A percentile compares a stretch with the other conserved stretches of the same genome.
These are phyloP conservation scores for human DNA, from an alignment of 2,113 vertebrate genomes.

Conservation along the genomic window GRCh38 chr2:203023501-203024000, in stretches of 20 bases:
- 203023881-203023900: background rate
- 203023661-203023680: background rate
- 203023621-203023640: background rate
- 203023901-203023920: too few species aligned
- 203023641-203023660: background rate
- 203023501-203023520: conserved; percentile 19
- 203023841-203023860: background rate
- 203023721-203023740: background rate
- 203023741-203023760: background rate
- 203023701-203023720: background rate
- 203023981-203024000: conserved; percentile 23
- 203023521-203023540: background rate
- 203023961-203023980: background rate
- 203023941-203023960: too few species aligned
- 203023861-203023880: background rate
- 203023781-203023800: conserved; percentile 39
- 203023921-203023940: too few species aligned
- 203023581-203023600: conserved; percentile 33
- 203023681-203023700: background rate
- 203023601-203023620: background rate
- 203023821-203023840: background rate
- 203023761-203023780: background rate
- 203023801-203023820: background rate
- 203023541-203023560: background rate
- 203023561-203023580: background rate